These are phyloP conservation scores for Spisula subtruncata DNA, from an alignment of 2,888 invertebrate species.

Conservation along the genomic window DNA sequence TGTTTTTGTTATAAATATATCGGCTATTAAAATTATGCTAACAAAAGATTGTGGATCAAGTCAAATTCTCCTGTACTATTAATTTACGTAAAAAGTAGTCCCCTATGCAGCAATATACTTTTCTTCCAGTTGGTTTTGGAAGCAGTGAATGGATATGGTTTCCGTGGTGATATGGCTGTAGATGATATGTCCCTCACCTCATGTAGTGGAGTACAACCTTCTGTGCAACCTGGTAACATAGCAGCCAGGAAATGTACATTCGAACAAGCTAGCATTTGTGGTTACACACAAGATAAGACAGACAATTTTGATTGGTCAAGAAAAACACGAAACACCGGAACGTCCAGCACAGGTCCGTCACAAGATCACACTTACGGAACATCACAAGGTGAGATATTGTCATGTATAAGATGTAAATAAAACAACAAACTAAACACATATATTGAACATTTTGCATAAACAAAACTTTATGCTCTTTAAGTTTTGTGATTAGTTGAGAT, in stretches of 20 bases:
- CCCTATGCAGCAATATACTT: too few species aligned
- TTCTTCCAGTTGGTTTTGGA: constrained; percentile 80
- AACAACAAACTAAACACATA: too few species aligned
- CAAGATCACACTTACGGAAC: constrained; percentile 83
- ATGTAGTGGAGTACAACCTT: constrained; percentile 68
- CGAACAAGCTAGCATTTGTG: constrained; percentile 79
- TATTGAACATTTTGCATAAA: too few species aligned
- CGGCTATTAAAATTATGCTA: too few species aligned
- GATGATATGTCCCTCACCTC: constrained; percentile 80
- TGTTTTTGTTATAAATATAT: too few species aligned
- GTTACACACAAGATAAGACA: constrained; percentile 80
- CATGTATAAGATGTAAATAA: too few species aligned
- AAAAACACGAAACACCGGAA: constrained; percentile 66
- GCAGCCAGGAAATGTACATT: constrained; percentile 78
- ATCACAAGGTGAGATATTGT: constrained; percentile 66
- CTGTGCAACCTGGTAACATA: constrained; percentile 49
- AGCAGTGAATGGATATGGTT: constrained; percentile 75
- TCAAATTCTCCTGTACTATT: too few species aligned
- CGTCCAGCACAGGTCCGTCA: constrained; percentile 75
- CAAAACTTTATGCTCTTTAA: too few species aligned
- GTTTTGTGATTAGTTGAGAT: too few species aligned
- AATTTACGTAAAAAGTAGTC: too few species aligned
- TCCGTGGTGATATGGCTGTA: constrained; percentile 80
- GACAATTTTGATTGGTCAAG: constrained; percentile 81
- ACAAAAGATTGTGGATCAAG: too few species aligned